A percentile compares a stretch with the other conserved stretches of the same genome.
Conservation (phyloP, 2,888 invertebrate species). For the Oxyscelio sp. region DNA sequence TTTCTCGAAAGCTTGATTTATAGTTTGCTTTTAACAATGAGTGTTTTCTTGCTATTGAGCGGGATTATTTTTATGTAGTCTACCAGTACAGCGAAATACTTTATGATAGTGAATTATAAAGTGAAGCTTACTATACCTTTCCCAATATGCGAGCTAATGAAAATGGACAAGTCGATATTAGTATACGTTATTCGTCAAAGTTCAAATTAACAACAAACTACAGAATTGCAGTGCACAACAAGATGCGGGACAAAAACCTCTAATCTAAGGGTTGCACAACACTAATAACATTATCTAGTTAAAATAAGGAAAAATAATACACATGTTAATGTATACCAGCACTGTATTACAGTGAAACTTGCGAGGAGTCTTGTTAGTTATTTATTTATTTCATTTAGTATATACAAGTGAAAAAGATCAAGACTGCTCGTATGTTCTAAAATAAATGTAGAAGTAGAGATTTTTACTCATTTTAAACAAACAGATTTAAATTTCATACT, state of each 20-base stretch:
- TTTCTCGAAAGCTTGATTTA: not conserved
- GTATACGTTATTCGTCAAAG: constrained; percentile 63
- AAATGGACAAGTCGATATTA: constrained; percentile 81
- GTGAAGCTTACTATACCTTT: constrained; percentile 86
- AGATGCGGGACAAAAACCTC: constrained; percentile 46
- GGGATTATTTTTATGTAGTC: constrained; percentile 2
- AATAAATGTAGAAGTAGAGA: too few relatives aligned
- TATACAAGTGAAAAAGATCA: too few relatives aligned
- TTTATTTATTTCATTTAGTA: too few relatives aligned
- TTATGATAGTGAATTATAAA: constrained; percentile 58
- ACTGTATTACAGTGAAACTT: too few relatives aligned
- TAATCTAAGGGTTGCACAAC: constrained; percentile 51
- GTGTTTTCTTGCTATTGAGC: not conserved
- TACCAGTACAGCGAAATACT: constrained; percentile 37
- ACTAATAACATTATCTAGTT: too few relatives aligned
- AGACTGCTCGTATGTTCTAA: too few relatives aligned
- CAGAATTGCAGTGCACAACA: constrained; percentile 58
- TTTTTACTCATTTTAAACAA: too few relatives aligned
- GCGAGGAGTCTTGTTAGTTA: too few relatives aligned
- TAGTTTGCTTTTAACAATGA: not conserved
- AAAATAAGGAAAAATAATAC: too few relatives aligned
- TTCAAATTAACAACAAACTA: constrained; percentile 53
- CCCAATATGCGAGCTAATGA: constrained; percentile 87
- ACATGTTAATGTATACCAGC: too few relatives aligned
- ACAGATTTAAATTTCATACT: too few relatives aligned